Percentiles rank a stretch among this genome's conserved stretches.
phyloP scores from a whole-genome alignment of 2,113 vertebrate species.

The Serilophus lunatus region DNA sequence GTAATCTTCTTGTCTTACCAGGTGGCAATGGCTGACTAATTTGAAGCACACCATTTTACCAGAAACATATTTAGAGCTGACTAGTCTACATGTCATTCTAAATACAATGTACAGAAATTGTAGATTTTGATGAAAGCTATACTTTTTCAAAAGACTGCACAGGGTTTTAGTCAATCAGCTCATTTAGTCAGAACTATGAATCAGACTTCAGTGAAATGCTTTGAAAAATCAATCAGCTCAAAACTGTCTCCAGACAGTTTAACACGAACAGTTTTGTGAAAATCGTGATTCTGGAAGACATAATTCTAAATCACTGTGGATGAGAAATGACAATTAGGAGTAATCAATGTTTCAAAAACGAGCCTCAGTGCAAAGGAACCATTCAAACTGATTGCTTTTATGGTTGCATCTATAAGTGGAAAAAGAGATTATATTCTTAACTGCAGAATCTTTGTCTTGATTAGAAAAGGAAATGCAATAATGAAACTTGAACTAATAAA shows the following conservation, averaged over 20 bases:
- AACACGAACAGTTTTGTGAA: background rate
- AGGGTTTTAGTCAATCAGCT: background rate
- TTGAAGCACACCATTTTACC: background rate
- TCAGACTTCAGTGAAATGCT: background rate
- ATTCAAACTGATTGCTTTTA: background rate
- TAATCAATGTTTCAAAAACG: background rate
- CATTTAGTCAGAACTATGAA: background rate
- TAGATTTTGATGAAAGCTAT: background rate
- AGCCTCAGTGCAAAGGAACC: background rate
- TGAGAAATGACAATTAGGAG: background rate
- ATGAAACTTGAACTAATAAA: background rate
- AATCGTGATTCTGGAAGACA: background rate
- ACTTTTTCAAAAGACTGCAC: background rate
- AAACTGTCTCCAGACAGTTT: background rate
- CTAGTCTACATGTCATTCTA: background rate
- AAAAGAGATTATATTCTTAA: background rate
- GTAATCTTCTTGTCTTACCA: background rate
- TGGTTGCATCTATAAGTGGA: background rate
- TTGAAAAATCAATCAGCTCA: slow-evolving; percentile 25
- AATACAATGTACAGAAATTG: background rate
- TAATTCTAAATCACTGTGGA: background rate
- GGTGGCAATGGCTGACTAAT: background rate
- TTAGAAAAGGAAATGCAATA: slow-evolving; percentile 3
- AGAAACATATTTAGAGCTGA: background rate
- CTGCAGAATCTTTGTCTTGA: background rate